These are phyloP conservation scores for Macrotrachela quadricornifera DNA, from an alignment of 1,140 invertebrate species.

Conservation along the genomic window DNA sequence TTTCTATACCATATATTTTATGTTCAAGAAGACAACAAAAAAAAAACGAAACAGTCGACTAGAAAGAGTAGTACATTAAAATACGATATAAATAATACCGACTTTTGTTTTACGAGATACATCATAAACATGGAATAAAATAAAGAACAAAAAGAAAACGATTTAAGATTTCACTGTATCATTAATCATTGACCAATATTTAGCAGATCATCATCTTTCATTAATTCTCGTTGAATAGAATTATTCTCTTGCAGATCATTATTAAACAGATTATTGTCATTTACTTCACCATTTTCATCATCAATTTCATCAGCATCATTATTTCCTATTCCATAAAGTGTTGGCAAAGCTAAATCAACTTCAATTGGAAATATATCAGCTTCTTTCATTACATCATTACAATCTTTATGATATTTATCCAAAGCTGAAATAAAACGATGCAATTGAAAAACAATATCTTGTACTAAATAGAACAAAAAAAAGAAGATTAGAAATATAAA, in stretches of 20 bases:
- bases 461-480: conserved; percentile 37
- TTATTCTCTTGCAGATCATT: not conserved
- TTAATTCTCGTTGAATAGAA: too few relatives aligned
- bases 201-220: too few relatives aligned
- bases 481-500: not conserved
- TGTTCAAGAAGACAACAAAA: too few relatives aligned
- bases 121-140: too few relatives aligned
- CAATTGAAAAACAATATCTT: conserved; percentile 65
- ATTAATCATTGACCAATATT: too few relatives aligned
- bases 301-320: not conserved
- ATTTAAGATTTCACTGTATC: too few relatives aligned
- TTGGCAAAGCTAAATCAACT: conserved; percentile 46
- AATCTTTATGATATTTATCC: conserved; percentile 46
- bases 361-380: conserved; percentile 76
- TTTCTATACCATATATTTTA: too few relatives aligned
- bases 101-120: too few relatives aligned
- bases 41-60: too few relatives aligned
- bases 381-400: conserved; percentile 41
- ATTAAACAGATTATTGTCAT: not conserved
- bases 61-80: too few relatives aligned
- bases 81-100: too few relatives aligned
- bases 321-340: not conserved
- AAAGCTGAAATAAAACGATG: conserved; percentile 55
- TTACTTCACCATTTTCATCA: not conserved
- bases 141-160: too few relatives aligned